A percentile compares a stretch with the other conserved stretches of the same genome.
Conservation (phyloP, 2,888 invertebrate genomes). For the Proisotoma minuta region DNA sequence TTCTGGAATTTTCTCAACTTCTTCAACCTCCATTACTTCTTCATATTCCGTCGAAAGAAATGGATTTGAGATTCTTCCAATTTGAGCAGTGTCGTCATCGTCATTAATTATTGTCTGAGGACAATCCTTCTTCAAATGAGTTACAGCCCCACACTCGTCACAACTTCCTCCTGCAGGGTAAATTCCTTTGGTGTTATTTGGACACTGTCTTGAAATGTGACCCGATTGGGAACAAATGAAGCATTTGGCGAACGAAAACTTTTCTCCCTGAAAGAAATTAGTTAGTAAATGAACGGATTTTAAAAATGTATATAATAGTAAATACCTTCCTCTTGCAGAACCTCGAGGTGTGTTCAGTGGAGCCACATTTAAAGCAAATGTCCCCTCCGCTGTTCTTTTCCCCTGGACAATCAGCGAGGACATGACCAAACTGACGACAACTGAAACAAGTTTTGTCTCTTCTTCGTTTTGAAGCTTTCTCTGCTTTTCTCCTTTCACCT, state of each 20-base stretch:
- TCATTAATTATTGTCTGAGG: slow-evolving; percentile 52
- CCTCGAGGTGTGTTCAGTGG: slow-evolving; percentile 71
- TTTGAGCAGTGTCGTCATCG: slow-evolving; percentile 48
- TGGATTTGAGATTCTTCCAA: slow-evolving; percentile 30
- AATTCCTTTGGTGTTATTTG: slow-evolving; percentile 77
- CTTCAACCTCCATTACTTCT: slow-evolving; percentile 11
- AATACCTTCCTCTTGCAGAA: slow-evolving; percentile 47
- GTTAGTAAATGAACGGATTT: slow-evolving; percentile 4
- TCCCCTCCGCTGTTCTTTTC: slow-evolving; percentile 51
- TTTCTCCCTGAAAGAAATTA: slow-evolving; percentile 54
- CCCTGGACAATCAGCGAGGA: slow-evolving; percentile 70
- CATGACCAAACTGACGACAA: slow-evolving; percentile 65
- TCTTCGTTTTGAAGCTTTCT: slow-evolving; percentile 64
- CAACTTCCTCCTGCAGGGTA: slow-evolving; percentile 83
- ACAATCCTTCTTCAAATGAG: slow-evolving; percentile 77
- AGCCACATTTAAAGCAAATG: slow-evolving; percentile 84
- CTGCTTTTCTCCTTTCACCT: slow-evolving; percentile 65
- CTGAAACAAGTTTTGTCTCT: slow-evolving; percentile 61
- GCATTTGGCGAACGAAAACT: slow-evolving; percentile 77
- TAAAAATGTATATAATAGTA: no score
- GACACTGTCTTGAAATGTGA: slow-evolving; percentile 81
- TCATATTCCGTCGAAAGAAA: slow-evolving; percentile 39
- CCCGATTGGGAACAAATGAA: slow-evolving; percentile 84
- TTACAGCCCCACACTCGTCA: slow-evolving; percentile 76
- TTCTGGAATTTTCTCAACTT: not conserved